Percentiles rank a stretch among this genome's conserved stretches.
These are phyloP conservation scores for Byasa hedistus DNA, from an alignment of 2,888 invertebrate species.

Conservation along the genomic window DNA sequence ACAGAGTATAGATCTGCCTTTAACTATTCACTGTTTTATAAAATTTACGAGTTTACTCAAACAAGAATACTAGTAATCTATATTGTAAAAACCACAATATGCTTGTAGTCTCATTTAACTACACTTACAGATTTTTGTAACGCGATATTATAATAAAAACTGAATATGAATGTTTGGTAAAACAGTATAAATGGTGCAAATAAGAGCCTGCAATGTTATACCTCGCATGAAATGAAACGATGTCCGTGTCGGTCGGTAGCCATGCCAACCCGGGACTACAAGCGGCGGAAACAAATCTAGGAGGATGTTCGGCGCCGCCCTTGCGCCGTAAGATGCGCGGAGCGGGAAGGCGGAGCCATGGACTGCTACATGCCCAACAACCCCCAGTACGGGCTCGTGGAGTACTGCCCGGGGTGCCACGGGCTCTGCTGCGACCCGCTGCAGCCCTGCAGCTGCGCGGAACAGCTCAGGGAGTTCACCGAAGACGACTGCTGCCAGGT, in stretches of 20 bases:
- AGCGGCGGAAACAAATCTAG: slow-evolving; percentile 53
- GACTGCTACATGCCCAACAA: slow-evolving; percentile 84
- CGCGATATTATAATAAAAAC: too few species aligned
- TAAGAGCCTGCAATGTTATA: too few species aligned
- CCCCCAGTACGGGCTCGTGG: slow-evolving; percentile 81
- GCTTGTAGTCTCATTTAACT: too few species aligned
- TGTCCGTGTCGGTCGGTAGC: slow-evolving; percentile 42
- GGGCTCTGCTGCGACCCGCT: slow-evolving; percentile 70
- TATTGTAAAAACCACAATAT: too few species aligned
- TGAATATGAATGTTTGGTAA: too few species aligned
- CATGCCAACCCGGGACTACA: slow-evolving; percentile 60
- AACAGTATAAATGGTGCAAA: too few species aligned
- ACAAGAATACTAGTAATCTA: too few species aligned
- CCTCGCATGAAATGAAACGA: neutral
- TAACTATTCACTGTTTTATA: too few species aligned
- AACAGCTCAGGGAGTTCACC: slow-evolving; percentile 56
- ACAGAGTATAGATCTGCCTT: too few species aligned
- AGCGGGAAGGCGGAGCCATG: slow-evolving; percentile 69
- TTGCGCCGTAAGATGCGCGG: slow-evolving; percentile 61
- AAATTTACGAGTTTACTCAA: too few species aligned
- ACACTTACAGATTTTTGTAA: too few species aligned
- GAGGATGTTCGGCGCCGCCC: slow-evolving; percentile 49
- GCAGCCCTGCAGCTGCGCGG: slow-evolving; percentile 69
- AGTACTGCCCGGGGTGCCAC: slow-evolving; percentile 55
- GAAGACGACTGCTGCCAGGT: slow-evolving; percentile 68